phyloP scores from a whole-genome alignment of 1,140 invertebrate genomes.

The Anastrepha ludens region DNA sequence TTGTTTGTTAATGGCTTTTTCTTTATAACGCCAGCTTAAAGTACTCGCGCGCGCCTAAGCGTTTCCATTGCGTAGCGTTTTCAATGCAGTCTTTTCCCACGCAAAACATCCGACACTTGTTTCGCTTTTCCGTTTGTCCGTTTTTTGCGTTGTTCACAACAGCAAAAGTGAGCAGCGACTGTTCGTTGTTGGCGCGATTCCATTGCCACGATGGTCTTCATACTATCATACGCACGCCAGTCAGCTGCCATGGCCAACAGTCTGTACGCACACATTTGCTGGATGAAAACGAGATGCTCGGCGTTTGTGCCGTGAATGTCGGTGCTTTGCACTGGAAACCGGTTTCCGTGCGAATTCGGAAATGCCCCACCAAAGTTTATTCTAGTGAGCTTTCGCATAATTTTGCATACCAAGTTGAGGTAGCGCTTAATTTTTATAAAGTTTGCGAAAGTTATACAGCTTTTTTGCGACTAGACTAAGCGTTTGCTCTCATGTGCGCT shows the following conservation, averaged over 20 bases:
- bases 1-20: not conserved
- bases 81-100: not conserved
- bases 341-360: not conserved
- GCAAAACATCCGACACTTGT: not conserved
- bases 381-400: not conserved
- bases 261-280: not conserved
- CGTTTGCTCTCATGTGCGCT: not conserved
- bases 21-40: not conserved
- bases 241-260: constrained; percentile 4
- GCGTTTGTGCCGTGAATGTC: not conserved
- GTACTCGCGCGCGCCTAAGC: not conserved
- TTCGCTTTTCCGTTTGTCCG: constrained; percentile 36
- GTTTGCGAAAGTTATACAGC: no score
- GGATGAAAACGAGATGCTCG: not conserved
- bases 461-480: no score
- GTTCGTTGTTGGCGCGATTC: constrained; percentile 9
- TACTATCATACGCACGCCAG: not conserved
- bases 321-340: not conserved
- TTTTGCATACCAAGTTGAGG: no score
- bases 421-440: no score
- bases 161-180: constrained; percentile 43
- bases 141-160: constrained; percentile 43
- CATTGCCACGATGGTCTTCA: not conserved
- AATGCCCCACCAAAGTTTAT: not conserved
- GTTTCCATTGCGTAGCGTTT: not conserved